Conservation (phyloP, 1,140 invertebrate species). For the Drosophila arizonae region DNA sequence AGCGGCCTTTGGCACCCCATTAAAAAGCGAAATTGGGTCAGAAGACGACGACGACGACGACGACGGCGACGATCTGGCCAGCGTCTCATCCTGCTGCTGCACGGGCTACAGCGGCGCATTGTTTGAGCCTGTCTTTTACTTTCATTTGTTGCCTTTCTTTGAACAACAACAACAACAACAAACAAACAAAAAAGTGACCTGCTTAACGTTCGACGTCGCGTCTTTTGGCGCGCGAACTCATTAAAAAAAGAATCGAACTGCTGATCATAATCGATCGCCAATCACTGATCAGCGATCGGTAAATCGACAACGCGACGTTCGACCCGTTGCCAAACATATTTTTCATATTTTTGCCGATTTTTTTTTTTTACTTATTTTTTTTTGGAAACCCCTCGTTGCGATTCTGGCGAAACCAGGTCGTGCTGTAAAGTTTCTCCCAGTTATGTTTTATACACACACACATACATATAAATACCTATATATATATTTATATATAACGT, state of each 20-base stretch:
- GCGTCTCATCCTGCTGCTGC: constrained; percentile 57
- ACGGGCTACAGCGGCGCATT: neutral
- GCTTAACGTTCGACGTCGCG: constrained; percentile 52
- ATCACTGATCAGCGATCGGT: constrained; percentile 26
- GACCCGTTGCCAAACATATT: constrained; percentile 65
- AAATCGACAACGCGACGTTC: constrained; percentile 11
- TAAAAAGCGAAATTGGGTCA: constrained; percentile 77
- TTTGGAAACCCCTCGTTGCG: constrained; percentile 14
- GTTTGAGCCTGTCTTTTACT: constrained; percentile 61
- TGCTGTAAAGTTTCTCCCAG: constrained; percentile 60
- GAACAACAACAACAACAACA: neutral
- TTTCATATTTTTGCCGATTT: constrained; percentile 34
- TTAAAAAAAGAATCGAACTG: constrained; percentile 62
- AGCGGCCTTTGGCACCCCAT: constrained; percentile 78
- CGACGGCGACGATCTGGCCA: neutral
- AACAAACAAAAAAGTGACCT: constrained; percentile 56
- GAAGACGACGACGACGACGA: constrained; percentile 2
- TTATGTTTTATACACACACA: constrained; percentile 24
- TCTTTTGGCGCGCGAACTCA: constrained; percentile 66
- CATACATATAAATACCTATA: too few relatives aligned
- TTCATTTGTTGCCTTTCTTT: constrained; percentile 65
- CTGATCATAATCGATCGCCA: constrained; percentile 52
- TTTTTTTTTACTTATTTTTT: constrained; percentile 17
- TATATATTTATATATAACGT: too few relatives aligned
- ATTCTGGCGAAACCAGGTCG: constrained; percentile 49